phyloP scores from a whole-genome alignment of 2,888 invertebrate genomes.

The Oscheius onirici region DNA sequence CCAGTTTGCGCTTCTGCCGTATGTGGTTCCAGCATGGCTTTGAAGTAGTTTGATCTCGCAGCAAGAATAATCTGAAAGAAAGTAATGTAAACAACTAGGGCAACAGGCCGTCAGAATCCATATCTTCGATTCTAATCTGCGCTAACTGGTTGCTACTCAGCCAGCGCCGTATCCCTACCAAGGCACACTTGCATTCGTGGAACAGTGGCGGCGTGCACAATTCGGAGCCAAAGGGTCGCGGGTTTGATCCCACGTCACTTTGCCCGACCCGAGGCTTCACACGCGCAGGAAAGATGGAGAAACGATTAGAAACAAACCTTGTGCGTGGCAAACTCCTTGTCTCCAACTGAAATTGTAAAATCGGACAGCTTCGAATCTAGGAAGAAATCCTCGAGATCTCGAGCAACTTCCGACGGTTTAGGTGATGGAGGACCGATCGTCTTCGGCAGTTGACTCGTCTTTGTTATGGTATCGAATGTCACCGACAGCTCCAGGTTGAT shows the following conservation, averaged over 20 bases:
- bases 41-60: conserved; percentile 62
- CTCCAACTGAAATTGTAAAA: conserved; percentile 62
- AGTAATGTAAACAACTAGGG: background rate
- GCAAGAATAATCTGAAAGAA: conserved; percentile 39
- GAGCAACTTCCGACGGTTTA: conserved; percentile 53
- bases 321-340: conserved; percentile 48
- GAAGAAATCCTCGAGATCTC: conserved; percentile 60
- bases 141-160: no score
- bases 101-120: no score
- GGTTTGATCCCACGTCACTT: no score
- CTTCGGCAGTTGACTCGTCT: conserved; percentile 50
- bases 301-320: no score
- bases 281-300: no score
- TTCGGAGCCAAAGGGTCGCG: no score
- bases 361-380: conserved; percentile 61
- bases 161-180: no score
- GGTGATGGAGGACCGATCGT: conserved; percentile 40
- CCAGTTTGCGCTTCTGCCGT: conserved; percentile 59
- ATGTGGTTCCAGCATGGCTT: conserved; percentile 66
- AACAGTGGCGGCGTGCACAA: no score
- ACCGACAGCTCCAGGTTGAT: conserved; percentile 65
- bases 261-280: no score
- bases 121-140: no score
- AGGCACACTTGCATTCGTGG: no score
- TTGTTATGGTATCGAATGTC: conserved; percentile 69